Evolutionary conservation across 2,113 vertebrate genomes (phyloP), one percentile per base, ranked within the genome.

Genomic region (Ammodytes dubius): DNA sequence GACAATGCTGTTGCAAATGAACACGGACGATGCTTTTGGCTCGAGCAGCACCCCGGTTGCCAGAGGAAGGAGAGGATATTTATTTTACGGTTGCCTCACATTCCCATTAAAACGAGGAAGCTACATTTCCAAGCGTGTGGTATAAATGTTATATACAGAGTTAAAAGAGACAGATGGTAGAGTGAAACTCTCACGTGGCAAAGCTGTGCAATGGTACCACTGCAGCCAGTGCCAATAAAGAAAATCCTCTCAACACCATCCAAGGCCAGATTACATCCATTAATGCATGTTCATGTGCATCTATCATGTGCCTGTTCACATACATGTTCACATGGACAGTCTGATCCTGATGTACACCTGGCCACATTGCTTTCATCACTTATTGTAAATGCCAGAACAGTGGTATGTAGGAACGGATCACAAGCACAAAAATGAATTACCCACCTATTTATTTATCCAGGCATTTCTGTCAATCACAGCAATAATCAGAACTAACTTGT

Each of bases 401-500:
- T 82, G 65, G 87, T 73, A 65, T 85, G 78, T 69, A 58, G 60
- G 74, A 74, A 79, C 50, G 65, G 81, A 92, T 90, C 76, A 79
- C 79, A 87, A 70, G 73, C 81, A 80, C 69, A 86, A 74, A 85
- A 82, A 90, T 77, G 56, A 93, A 91, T 91, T 88, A 92, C 87
- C 85, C 80, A 81, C 83, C 82, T 80, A 89, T 92, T 89, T 89
- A 92, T 93, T 92, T 87, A 80, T 89, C 86, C 69, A 37, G 84
- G 84, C 83, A 61, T 89, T 69, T 86, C 87, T 91, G 94, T 95
- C 95, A 96, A 92, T 95, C 90, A 93, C 92, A 58, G 84, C 88
- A 91, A 89, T 94, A 92, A 96, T 95, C 89, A 93, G 93, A 93
- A 88, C 82, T 92, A 94, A 95, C 81, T 88, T 86, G 87, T 92